phyloP scores from a whole-genome alignment of 2,797 vertebrate species.

The Selene dorsalis region DNA sequence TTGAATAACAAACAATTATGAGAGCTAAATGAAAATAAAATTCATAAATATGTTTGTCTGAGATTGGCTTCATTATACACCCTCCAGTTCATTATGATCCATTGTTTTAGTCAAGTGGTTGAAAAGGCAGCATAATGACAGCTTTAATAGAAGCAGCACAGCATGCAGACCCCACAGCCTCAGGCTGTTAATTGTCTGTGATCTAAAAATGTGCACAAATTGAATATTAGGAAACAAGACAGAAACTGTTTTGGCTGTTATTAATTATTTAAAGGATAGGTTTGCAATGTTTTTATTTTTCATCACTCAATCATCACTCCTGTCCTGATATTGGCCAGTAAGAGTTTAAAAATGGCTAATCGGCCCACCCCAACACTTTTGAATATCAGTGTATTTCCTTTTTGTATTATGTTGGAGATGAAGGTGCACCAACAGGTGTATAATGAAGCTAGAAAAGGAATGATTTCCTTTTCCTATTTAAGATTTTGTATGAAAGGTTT shows the following conservation, averaged over 20 bases:
- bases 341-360: too few relatives aligned
- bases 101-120: slow-evolving; percentile 29
- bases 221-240: slow-evolving; percentile 21
- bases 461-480: not conserved
- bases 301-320: too few relatives aligned
- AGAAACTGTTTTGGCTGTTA: not conserved
- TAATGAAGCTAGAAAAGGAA: too few relatives aligned
- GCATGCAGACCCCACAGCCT: slow-evolving; percentile 28
- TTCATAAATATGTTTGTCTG: slow-evolving; percentile 20
- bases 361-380: too few relatives aligned
- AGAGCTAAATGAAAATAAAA: not conserved
- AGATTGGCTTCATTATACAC: not conserved
- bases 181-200: slow-evolving; percentile 24
- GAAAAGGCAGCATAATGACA: slow-evolving; percentile 54
- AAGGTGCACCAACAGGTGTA: not conserved
- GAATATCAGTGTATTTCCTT: not conserved
- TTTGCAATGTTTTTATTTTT: not conserved
- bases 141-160: slow-evolving; percentile 33
- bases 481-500: not conserved
- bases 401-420: not conserved
- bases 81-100: slow-evolving; percentile 26
- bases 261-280: slow-evolving; percentile 9
- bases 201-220: slow-evolving; percentile 26
- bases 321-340: too few relatives aligned
- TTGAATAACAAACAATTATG: not conserved